Base-by-base conservation (phyloP, 1,140 invertebrate species). In the Araneus ventricosus region DNA sequence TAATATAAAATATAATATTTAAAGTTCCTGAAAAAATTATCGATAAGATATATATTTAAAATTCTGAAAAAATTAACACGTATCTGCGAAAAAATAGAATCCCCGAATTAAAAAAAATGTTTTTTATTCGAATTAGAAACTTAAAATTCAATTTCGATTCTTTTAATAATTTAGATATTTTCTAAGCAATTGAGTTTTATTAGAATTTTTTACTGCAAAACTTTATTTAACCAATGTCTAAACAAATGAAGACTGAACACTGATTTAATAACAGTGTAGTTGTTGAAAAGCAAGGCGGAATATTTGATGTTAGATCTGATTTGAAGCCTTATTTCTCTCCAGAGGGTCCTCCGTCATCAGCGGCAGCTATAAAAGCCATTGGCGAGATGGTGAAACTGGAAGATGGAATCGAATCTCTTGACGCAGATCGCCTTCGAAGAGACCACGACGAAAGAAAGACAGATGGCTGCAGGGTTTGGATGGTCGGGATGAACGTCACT, bases 361-460 rank as follows among this genome's bases (percentile, higher is more conserved):
- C 1, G 92, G 92, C 6, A 93, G 92, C 59, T 93, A 93, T 67
- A n/a, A 79, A 20, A 22, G 92, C 92, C 2, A 57, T 22, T 2
- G 92, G 92, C 0, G 92, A 93, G 39, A 93, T 88, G 37, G 92
- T 93, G 41, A 67, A 79, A 20, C 30, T 93, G 24, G 84, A 79
- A 17, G 92, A 88, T 27, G 85, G 37, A n/a, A 0, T 70, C 61
- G 0, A 45, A 27, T 0, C 10, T 88, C 30, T 6, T 61, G 30
- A 20, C 39, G 4, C 92, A 93, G 37, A 37, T 93, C 6, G 52
- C 63, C 22, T 93, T 93, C 34, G 92, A 93, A 6, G 92, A 93
- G 30, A 93, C 41, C 34, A 80, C 27, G 57, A 70, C 88, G 45
- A 20, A 39, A 0, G 75, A 88, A 6, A 88, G 84, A 4, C 79